Percentiles rank a stretch among this genome's conserved stretches.
These are phyloP conservation scores for Deroptyus accipitrinus DNA, from an alignment of 2,113 vertebrate genomes.

Conservation along the genomic window DNA sequence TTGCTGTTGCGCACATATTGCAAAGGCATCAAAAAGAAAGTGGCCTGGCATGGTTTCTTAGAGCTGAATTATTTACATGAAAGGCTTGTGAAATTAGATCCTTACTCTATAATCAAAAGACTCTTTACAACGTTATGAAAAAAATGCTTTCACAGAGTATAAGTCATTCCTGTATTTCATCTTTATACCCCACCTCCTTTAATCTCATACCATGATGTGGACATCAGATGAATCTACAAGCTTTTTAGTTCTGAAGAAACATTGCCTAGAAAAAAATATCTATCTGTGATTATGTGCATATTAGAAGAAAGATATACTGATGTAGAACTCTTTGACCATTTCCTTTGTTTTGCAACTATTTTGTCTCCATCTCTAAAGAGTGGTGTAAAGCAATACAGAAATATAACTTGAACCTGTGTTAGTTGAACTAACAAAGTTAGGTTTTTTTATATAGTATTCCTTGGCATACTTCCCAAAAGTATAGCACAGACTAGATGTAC, in stretches of 20 bases:
- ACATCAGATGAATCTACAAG: background rate
- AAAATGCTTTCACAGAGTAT: background rate
- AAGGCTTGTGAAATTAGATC: constrained; percentile 56
- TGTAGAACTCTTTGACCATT: background rate
- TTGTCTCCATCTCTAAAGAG: background rate
- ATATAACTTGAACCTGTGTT: background rate
- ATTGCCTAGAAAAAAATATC: background rate
- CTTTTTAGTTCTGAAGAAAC: constrained; percentile 38
- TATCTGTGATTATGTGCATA: background rate
- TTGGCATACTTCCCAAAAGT: background rate
- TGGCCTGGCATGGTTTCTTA: constrained; percentile 1
- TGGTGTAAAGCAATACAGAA: background rate
- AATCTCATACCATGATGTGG: constrained; percentile 17
- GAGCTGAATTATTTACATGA: constrained; percentile 54
- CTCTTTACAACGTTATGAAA: constrained; percentile 27
- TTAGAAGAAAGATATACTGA: background rate
- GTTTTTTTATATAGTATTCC: background rate
- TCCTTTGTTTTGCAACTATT: background rate
- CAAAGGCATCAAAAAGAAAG: constrained; percentile 47
- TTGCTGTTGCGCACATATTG: background rate
- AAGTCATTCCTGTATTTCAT: constrained; percentile 37
- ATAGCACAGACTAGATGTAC: background rate
- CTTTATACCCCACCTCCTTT: constrained; percentile 20
- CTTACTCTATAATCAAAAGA: constrained; percentile 49
- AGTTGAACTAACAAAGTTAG: background rate